These are phyloP conservation scores for Hystrix brachyura DNA, from an alignment of 2,113 vertebrate genomes.

Conservation along the genomic window DNA sequence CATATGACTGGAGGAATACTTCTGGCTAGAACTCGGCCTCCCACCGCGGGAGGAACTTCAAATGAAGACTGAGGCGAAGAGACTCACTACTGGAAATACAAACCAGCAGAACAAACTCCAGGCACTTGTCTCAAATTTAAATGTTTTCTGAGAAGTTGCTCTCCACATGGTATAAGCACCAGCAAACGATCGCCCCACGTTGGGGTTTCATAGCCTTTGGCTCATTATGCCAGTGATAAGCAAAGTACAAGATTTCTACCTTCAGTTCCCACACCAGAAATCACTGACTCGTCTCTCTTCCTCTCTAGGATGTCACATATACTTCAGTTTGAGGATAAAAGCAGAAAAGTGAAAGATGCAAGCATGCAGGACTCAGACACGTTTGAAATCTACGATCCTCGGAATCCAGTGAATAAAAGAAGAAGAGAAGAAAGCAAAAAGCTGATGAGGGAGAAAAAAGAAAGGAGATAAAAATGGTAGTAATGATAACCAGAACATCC, in stretches of 20 bases:
- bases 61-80: slow-evolving; percentile 52
- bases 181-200: slow-evolving; percentile 43
- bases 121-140: slow-evolving; percentile 46
- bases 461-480: slow-evolving; percentile 89
- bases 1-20: slow-evolving; percentile 31
- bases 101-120: slow-evolving; percentile 40
- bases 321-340: slow-evolving; percentile 98
- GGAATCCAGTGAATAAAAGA: slow-evolving; percentile 98
- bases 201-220: background rate
- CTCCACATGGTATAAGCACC: background rate
- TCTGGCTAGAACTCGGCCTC: slow-evolving; percentile 46
- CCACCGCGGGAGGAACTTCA: slow-evolving; percentile 4
- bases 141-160: slow-evolving; percentile 59
- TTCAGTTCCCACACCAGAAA: background rate
- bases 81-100: slow-evolving; percentile 61
- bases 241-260: background rate
- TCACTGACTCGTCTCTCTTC: slow-evolving; percentile 74
- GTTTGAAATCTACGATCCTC: slow-evolving; percentile 98
- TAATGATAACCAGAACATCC: slow-evolving; percentile 67
- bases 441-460: slow-evolving; percentile 97
- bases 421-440: slow-evolving; percentile 98
- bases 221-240: background rate
- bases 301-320: slow-evolving; percentile 96
- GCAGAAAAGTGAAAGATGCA: slow-evolving; percentile 98
- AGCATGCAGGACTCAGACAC: slow-evolving; percentile 98